A percentile compares a stretch with the other conserved stretches of the same genome.
phyloP scores from a whole-genome alignment of 2,797 vertebrate species.

The Falco cherrug region DNA sequence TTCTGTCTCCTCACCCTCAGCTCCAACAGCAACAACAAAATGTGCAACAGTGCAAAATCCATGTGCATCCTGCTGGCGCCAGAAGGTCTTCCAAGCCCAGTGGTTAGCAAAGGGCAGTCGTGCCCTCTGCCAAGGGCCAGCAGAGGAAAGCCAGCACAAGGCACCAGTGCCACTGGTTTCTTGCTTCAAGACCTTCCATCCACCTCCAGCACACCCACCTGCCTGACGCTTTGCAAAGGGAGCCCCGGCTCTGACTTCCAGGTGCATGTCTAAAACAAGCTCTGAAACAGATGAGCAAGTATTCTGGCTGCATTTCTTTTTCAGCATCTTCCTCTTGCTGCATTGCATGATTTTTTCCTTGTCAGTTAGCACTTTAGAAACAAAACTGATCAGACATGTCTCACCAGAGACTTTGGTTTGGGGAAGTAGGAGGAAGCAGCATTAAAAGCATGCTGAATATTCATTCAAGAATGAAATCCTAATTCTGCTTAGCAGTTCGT shows the following conservation, averaged over 20 bases:
- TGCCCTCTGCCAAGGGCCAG: background rate
- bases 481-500: conserved; percentile 24
- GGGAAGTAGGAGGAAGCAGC: background rate
- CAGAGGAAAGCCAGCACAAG: background rate
- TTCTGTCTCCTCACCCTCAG: background rate
- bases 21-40: background rate
- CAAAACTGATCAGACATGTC: background rate
- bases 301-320: background rate
- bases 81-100: background rate
- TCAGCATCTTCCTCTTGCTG: background rate
- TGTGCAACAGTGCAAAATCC: background rate
- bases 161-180: background rate
- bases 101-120: accelerated
- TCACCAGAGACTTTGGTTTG: background rate
- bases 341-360: background rate
- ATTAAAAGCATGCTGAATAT: conserved; percentile 44
- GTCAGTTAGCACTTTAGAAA: conserved; percentile 6
- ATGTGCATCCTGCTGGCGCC: accelerated
- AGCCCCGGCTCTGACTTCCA: no score
- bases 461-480: conserved; percentile 34
- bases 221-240: background rate
- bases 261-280: accelerated
- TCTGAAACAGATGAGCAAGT: background rate
- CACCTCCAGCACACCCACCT: accelerated
- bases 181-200: accelerated